Evolutionary conservation across 1,140 invertebrate genomes (phyloP).

Genomic region (Lethrus apterus): DNA sequence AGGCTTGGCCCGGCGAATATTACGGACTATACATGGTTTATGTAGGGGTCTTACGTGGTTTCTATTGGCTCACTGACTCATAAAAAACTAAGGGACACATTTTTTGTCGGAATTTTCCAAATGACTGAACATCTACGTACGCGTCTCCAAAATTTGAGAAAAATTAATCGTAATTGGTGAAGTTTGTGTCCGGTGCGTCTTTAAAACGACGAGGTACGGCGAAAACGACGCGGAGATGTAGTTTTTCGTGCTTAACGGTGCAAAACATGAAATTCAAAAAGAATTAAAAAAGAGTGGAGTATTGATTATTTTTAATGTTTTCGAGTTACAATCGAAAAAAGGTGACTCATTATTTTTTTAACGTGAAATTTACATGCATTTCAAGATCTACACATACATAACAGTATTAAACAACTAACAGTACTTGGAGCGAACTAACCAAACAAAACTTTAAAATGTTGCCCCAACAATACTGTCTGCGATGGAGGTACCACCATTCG

Average conservation of each 20-base stretch:
- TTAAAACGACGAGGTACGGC: too few relatives aligned
- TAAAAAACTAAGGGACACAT: conserved; percentile 39
- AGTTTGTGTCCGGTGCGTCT: conserved; percentile 5
- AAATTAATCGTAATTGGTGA: conserved; percentile 13
- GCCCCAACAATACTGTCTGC: conserved; percentile 80
- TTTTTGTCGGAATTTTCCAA: conserved; percentile 42
- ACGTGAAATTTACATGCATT: conserved; percentile 3
- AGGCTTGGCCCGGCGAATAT: conserved; percentile 41
- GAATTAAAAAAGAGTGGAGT: conserved; percentile 28
- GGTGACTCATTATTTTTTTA: conserved; percentile 21
- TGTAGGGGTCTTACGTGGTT: conserved; percentile 39
- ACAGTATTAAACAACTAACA: conserved; percentile 13
- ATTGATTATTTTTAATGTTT: conserved; percentile 36
- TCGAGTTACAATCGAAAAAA: conserved; percentile 24
- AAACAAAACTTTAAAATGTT: conserved; percentile 48
- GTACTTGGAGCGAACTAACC: conserved; percentile 10
- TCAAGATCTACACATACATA: conserved; percentile 2
- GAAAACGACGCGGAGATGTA: conserved; percentile 3
- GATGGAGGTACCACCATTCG: conserved; percentile 87
- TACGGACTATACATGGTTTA: conserved; percentile 39
- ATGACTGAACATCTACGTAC: conserved; percentile 40
- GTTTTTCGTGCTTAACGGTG: conserved; percentile 15
- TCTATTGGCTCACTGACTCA: conserved; percentile 41
- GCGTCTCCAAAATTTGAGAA: conserved; percentile 37
- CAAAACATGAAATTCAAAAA: conserved; percentile 27